phyloP scores from a whole-genome alignment of 2,113 vertebrate genomes.

The Daphoenositta chrysoptera region DNA sequence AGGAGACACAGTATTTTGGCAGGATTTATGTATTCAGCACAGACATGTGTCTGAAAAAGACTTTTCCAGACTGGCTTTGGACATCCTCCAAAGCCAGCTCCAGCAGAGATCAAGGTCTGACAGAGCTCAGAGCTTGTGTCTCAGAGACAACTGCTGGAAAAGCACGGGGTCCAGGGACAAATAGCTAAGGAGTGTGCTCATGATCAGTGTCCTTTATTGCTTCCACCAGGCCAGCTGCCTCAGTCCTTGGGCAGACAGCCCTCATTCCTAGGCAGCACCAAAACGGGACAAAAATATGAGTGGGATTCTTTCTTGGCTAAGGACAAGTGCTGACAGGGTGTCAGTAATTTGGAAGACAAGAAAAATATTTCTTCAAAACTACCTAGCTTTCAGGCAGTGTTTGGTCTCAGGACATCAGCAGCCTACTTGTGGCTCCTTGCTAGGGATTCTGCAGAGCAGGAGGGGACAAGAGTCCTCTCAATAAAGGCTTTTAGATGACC shows the following conservation, averaged over 20 bases:
- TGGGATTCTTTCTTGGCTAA: background rate
- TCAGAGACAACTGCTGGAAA: background rate
- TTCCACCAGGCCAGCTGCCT: background rate
- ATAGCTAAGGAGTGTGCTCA: background rate
- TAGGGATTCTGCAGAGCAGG: background rate
- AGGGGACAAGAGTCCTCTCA: background rate
- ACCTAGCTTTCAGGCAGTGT: background rate
- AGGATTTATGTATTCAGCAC: background rate
- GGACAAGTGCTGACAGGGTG: background rate
- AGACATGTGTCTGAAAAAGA: background rate
- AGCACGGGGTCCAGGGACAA: background rate
- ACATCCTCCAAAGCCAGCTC: background rate
- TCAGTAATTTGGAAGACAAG: background rate
- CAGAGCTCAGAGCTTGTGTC: background rate
- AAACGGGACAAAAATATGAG: background rate
- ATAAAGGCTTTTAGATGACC: background rate
- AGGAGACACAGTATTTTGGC: background rate
- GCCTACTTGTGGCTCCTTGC: background rate
- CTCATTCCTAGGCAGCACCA: background rate
- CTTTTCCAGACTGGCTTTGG: background rate
- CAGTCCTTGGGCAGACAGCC: background rate
- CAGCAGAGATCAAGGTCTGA: background rate
- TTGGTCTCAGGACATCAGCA: background rate
- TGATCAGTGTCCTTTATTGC: background rate
- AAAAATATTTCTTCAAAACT: background rate